A percentile compares a stretch with the other conserved stretches of the same genome.
Evolutionary conservation across 2,113 vertebrate species (phyloP).

Genomic region (Alces alces): DNA sequence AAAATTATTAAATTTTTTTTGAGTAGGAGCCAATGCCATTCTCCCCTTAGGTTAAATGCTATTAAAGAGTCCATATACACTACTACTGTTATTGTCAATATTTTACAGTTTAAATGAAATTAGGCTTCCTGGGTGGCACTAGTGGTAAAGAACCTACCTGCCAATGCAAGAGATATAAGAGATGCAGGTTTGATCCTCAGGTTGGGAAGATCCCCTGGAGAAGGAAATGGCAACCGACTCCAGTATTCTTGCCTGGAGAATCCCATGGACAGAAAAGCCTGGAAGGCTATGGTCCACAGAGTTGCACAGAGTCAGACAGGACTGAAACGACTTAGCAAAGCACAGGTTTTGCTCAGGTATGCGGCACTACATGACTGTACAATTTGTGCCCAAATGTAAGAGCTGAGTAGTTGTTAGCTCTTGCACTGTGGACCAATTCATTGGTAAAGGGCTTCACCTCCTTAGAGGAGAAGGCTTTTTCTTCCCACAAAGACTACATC

Average conservation of each 20-base stretch:
- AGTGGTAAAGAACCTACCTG: neutral
- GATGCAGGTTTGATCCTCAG: accelerated
- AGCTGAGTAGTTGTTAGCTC: neutral
- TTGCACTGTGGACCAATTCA: neutral
- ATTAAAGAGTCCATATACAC: neutral
- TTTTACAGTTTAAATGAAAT: neutral
- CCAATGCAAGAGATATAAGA: neutral
- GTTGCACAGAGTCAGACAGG: neutral
- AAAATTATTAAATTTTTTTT: neutral
- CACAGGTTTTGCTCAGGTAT: neutral
- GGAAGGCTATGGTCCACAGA: neutral
- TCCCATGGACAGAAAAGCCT: neutral
- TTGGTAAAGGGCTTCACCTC: neutral
- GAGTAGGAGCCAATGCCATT: neutral
- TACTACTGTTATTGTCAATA: neutral
- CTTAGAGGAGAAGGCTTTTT: neutral
- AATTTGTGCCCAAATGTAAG: neutral
- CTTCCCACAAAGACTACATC: neutral
- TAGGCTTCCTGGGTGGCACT: neutral
- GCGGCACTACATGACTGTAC: neutral
- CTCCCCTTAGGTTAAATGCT: neutral
- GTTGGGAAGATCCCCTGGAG: neutral
- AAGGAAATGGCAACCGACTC: neutral
- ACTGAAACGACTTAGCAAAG: neutral
- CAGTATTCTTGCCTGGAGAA: neutral